Evolutionary conservation across 1,140 invertebrate species (phyloP), one percentile per base, ranked within the genome.

Genomic region (Diachasma alloeum): DNA sequence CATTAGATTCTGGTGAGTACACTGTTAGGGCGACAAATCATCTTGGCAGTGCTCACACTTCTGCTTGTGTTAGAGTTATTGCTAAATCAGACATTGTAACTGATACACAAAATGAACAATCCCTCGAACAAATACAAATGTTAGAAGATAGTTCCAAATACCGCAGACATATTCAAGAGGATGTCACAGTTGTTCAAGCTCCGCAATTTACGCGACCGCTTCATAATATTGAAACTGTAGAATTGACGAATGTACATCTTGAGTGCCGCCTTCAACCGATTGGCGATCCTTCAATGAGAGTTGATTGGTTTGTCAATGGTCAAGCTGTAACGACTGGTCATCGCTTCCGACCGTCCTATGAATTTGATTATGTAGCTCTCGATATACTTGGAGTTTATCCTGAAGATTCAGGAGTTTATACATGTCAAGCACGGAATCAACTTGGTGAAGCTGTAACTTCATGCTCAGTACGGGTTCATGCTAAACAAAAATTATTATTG

Each of bases 251-350:
- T 83, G 95, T 98, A 39, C 97, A 98, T 87, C 91, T 99, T 84
- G 97, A 98, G 90, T 97, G 96, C 82, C 93, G 97, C 72, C 90
- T 99, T 39, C 95, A 97, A 84, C 98, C 98, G 5, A 94, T 98
- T 71, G 97, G 97, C 36, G 98, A 99, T 90, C 93, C 97, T 0
- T 95, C 94, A 6, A 98, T 99, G 97, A 94, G 92, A 86, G 95
- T 99, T 5, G 97, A 99, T 81, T 99, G 98, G 98, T 96, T 98
- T 85, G 95, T 97, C 24, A 98, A 99, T 89, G 97, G 97, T 56
- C 91, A 94, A 80, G 96, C 95, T 19, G 93, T 97, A 4, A 95
- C 94, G 87, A 95, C 94, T 44, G 97, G 97, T 15, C 97, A 98
- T 86, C 93, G 98, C 76, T 99, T 99, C 91, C 93, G 97, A 88